Conservation (phyloP, 2,888 invertebrate species). For the Biston betularia region DNA sequence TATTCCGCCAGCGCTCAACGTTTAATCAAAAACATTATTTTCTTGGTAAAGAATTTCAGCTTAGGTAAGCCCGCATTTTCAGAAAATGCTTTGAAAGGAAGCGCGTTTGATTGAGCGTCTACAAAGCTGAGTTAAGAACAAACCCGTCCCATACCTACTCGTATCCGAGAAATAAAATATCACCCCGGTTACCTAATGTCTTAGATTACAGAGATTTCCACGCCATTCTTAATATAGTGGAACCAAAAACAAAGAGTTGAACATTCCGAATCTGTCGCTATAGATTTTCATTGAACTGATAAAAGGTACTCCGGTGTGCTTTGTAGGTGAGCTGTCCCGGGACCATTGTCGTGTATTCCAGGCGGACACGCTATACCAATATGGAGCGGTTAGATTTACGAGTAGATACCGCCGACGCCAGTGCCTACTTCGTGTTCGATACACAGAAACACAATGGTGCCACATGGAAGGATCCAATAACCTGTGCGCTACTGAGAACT, state of each 20-base stretch:
- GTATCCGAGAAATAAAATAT: constrained; percentile 29
- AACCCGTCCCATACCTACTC: constrained; percentile 23
- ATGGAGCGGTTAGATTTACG: constrained; percentile 45
- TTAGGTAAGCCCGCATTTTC: constrained; percentile 35
- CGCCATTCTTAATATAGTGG: constrained; percentile 26
- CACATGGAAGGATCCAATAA: constrained; percentile 35
- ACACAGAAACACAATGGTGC: constrained; percentile 41
- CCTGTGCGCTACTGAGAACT: constrained; percentile 29
- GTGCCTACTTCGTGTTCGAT: constrained; percentile 39
- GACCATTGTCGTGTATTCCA: constrained; percentile 23
- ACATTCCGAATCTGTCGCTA: constrained; percentile 18
- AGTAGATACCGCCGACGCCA: constrained; percentile 42
- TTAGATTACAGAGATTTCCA: constrained; percentile 28
- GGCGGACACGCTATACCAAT: constrained; percentile 33
- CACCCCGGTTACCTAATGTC: constrained; percentile 24
- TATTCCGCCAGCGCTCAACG: constrained; percentile 7
- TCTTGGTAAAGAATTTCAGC: constrained; percentile 24
- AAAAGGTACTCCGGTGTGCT: constrained; percentile 18
- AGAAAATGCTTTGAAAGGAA: constrained; percentile 33
- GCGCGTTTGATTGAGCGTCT: constrained; percentile 36
- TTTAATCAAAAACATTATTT: constrained; percentile 34
- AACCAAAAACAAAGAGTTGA: constrained; percentile 13
- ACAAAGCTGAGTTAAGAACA: constrained; percentile 36
- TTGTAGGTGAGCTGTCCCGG: constrained; percentile 22
- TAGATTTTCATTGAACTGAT: constrained; percentile 32